phyloP scores from a whole-genome alignment of 2,797 vertebrate species.

The Crocidura indochinensis region DNA sequence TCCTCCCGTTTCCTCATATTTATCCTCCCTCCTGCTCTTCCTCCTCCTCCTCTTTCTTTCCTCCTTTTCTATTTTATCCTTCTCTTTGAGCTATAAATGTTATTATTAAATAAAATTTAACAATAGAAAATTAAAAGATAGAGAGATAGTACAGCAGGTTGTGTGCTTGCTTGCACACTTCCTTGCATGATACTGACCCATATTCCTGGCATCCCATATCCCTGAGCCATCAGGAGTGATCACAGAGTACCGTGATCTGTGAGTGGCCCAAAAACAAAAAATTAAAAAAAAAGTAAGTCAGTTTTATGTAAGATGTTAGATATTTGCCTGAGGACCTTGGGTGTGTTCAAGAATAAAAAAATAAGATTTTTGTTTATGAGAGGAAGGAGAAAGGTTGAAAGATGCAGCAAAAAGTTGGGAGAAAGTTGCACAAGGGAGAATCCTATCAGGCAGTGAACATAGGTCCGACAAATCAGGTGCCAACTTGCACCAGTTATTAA shows the following conservation, averaged over 20 bases:
- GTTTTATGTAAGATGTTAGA: constrained; percentile 22
- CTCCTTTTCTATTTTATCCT: not conserved
- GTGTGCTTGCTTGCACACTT: too few relatives aligned
- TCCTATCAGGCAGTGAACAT: not conserved
- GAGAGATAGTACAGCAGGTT: too few relatives aligned
- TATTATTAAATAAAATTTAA: constrained; percentile 33
- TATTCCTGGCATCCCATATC: too few relatives aligned
- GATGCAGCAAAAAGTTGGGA: not conserved
- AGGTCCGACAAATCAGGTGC: not conserved
- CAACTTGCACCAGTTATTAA: not conserved
- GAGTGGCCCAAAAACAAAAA: too few relatives aligned
- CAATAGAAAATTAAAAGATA: not conserved
- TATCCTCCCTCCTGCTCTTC: not conserved
- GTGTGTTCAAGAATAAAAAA: constrained; percentile 24
- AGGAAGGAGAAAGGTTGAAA: not conserved
- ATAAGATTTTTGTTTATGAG: constrained; percentile 11
- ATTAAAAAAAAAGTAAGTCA: constrained; percentile 33
- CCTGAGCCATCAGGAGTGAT: too few relatives aligned
- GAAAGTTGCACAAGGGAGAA: not conserved
- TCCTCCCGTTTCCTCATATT: not conserved
- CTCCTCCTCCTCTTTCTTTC: not conserved
- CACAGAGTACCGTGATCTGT: too few relatives aligned
- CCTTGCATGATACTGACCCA: too few relatives aligned
- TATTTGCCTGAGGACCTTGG: not conserved
- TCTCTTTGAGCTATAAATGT: constrained; percentile 19